These are phyloP conservation scores for Nothura maculosa DNA, from an alignment of 2,797 vertebrate species.

Conservation along the genomic window DNA sequence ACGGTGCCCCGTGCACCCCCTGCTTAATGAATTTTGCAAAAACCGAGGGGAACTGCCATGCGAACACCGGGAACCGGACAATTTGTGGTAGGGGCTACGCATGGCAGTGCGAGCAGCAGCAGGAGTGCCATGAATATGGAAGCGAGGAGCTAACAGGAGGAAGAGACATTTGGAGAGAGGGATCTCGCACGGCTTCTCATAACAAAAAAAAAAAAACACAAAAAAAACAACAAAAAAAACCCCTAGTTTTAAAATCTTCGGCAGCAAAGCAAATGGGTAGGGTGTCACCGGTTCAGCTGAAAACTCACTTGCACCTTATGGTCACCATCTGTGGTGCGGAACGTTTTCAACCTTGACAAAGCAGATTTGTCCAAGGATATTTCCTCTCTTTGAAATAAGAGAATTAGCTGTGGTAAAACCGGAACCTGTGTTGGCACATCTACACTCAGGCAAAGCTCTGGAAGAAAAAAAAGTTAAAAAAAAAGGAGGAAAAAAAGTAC, in stretches of 20 bases:
- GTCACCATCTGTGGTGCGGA: constrained; percentile 78
- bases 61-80: constrained; percentile 71
- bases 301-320: constrained; percentile 79
- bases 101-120: constrained; percentile 70
- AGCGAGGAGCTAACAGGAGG: constrained; percentile 70
- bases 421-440: constrained; percentile 52
- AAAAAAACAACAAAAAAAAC: too few species aligned
- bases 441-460: constrained; percentile 56
- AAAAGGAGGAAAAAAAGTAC: not conserved
- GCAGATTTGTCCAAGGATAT: constrained; percentile 80
- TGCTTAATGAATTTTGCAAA: constrained; percentile 64
- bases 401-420: constrained; percentile 73
- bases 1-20: not conserved
- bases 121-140: constrained; percentile 75
- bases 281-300: constrained; percentile 73
- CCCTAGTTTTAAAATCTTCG: constrained; percentile 72
- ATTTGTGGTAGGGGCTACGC: constrained; percentile 71
- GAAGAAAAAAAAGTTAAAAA: not conserved
- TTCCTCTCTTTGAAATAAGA: constrained; percentile 81
- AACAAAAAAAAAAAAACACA: constrained; percentile 54
- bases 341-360: constrained; percentile 80
- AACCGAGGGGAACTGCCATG: constrained; percentile 65
- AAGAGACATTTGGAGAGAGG: constrained; percentile 74
- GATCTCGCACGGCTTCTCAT: constrained; percentile 62
- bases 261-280: constrained; percentile 78